A percentile compares a stretch with the other conserved stretches of the same genome.
Evolutionary conservation across 2,888 invertebrate species (phyloP).

Genomic region (Leptopilina myrica): DNA sequence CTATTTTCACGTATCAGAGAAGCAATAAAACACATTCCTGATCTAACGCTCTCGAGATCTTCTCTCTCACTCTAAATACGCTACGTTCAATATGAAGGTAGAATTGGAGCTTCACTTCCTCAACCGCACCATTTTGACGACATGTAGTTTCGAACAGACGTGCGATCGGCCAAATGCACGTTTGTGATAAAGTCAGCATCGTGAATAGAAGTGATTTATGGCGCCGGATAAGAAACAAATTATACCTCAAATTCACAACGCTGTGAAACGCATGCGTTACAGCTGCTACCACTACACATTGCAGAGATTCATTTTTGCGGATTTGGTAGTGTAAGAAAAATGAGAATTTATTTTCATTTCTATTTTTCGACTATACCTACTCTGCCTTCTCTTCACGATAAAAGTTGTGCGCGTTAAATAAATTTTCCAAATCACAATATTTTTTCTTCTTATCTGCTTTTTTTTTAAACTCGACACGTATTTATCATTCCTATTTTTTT

Average conservation of each 20-base stretch:
- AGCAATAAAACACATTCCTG: slow-evolving; percentile 68
- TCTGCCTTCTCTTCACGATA: background rate
- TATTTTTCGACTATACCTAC: background rate
- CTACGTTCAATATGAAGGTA: slow-evolving; percentile 21
- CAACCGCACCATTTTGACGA: slow-evolving; percentile 44
- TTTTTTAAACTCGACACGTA: too few relatives aligned
- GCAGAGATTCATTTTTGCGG: slow-evolving; percentile 29
- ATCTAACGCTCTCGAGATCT: slow-evolving; percentile 50
- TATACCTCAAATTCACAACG: slow-evolving; percentile 43
- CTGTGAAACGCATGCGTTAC: slow-evolving; percentile 26
- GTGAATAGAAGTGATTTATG: slow-evolving; percentile 53
- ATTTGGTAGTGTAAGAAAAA: background rate
- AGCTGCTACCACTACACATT: background rate
- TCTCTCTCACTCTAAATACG: slow-evolving; percentile 24
- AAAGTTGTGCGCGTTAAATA: background rate
- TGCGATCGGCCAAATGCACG: slow-evolving; percentile 40
- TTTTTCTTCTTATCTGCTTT: background rate
- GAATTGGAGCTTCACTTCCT: slow-evolving; percentile 13
- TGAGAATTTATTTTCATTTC: slow-evolving; percentile 15
- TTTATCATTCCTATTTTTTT: too few relatives aligned
- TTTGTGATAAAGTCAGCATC: slow-evolving; percentile 48
- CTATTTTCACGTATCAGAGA: slow-evolving; percentile 45
- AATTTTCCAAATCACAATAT: background rate
- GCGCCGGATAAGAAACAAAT: slow-evolving; percentile 52
- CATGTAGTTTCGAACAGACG: slow-evolving; percentile 42